Evolutionary conservation across 2,797 vertebrate genomes (phyloP), one percentile per base, ranked within the genome.

Genomic region (Ara ararauna): DNA sequence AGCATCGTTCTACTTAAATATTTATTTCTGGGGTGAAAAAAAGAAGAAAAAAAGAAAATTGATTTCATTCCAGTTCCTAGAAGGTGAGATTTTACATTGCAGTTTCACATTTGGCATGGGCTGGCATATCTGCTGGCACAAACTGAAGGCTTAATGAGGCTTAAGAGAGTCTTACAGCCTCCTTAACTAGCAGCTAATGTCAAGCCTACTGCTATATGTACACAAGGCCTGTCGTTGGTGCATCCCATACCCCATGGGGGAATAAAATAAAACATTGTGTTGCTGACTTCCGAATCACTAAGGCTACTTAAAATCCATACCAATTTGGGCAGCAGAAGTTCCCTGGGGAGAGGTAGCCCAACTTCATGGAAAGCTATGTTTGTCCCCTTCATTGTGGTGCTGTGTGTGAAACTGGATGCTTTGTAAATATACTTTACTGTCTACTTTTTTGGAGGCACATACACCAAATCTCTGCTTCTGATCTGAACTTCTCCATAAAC

Each of bases 121-220:
- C 47, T 91, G 70, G 66, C 54, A 42, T 87, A 72, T 89, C 92
- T 89, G 9, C 62, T 96, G 89, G 79, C 85, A 81, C 29, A 88
- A 65, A 58, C 12, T 77, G 72, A 81, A 45, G n/a, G 20, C n/a
- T 91, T 86, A 90, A 80, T 73, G 70, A 64, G 50, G n/a, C 38
- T 94, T 78, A 34, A 78, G 68, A 47, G 62, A 58, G 22, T 78
- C 44, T 80, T 75, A 20, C 19, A 74, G 36, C 10, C 26, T 84
- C 20, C 14, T 34, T 64, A 60, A 73, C 14, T 51, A 23, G 36
- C 50, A 65, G 34, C 27, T 84, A 11, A 50, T 76, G 60, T 27
- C 8, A 58, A 70, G 29, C n/a, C 30, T 70, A 3, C 42, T 68
- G 48, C 82, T 71, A 2, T 21, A 7, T 44, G 34, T 67, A 54